Percentiles rank a stretch among this genome's conserved stretches.
phyloP scores from a whole-genome alignment of 2,113 vertebrate species.

The rat (Rattus norvegicus) region DNA sequence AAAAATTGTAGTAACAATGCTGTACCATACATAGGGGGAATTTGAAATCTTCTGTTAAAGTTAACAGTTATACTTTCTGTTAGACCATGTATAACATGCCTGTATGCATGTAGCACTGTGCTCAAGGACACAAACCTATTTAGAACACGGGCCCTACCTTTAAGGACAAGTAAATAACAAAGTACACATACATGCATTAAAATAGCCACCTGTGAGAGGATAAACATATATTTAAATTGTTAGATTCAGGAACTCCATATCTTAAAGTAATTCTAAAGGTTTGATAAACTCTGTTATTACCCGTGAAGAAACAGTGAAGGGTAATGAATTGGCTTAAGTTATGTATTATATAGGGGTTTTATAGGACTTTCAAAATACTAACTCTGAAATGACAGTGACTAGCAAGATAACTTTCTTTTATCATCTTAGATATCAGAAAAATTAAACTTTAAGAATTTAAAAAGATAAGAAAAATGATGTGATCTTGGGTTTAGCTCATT shows the following conservation, averaged over 20 bases:
- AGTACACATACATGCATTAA: neutral
- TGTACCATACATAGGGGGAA: neutral
- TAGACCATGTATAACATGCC: neutral
- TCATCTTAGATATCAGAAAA: constrained; percentile 47
- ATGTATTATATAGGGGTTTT: constrained; percentile 31
- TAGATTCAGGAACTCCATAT: neutral
- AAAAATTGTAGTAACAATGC: constrained; percentile 34
- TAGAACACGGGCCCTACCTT: constrained; percentile 13
- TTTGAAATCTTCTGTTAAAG: constrained; percentile 1
- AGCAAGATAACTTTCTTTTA: constrained; percentile 51
- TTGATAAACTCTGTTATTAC: neutral
- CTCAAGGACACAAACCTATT: neutral
- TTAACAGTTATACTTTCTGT: constrained; percentile 14
- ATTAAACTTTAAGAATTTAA: constrained; percentile 11
- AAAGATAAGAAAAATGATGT: constrained; percentile 28
- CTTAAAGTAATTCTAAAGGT: constrained; percentile 18
- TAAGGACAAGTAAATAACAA: neutral
- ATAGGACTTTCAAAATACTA: constrained; percentile 27
- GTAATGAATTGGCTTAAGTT: constrained; percentile 28
- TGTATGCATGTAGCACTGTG: neutral
- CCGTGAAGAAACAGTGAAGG: neutral
- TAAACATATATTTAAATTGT: constrained; percentile 23
- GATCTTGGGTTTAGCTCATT: neutral
- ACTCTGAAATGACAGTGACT: constrained; percentile 15
- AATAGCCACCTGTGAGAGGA: constrained; percentile 13